A percentile compares a stretch with the other conserved stretches of the same genome.
Conservation (phyloP, 2,888 invertebrate genomes). For the Cancer borealis region DNA sequence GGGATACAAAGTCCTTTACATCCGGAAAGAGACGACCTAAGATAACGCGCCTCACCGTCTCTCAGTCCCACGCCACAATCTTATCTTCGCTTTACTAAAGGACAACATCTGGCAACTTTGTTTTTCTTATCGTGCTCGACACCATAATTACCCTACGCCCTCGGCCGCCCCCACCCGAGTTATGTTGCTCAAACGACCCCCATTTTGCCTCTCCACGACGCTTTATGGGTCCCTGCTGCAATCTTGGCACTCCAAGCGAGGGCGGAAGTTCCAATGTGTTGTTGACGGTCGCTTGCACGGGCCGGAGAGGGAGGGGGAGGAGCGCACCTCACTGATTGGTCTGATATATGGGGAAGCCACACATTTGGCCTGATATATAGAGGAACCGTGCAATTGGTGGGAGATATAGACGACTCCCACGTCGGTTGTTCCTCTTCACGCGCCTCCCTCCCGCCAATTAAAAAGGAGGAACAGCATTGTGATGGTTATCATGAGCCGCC, state of each 20-base stretch:
- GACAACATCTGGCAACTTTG: slow-evolving; percentile 9
- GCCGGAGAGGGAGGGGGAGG: not conserved
- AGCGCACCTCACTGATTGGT: not conserved
- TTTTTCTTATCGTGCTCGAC: slow-evolving; percentile 22
- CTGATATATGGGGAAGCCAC: slow-evolving; percentile 34
- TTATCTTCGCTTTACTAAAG: not conserved
- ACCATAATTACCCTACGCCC: slow-evolving; percentile 17
- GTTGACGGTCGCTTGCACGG: not conserved
- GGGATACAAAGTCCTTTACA: not conserved
- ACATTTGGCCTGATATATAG: not conserved
- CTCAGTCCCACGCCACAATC: not conserved
- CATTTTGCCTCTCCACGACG: slow-evolving; percentile 6
- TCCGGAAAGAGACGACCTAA: not conserved
- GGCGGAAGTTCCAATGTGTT: slow-evolving; percentile 29
- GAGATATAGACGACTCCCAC: slow-evolving; percentile 6
- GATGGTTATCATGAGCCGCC: not conserved
- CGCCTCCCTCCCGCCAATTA: not conserved
- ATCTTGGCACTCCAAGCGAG: slow-evolving; percentile 34
- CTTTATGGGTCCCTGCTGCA: slow-evolving; percentile 29
- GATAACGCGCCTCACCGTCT: not conserved
- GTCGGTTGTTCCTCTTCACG: not conserved
- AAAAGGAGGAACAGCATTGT: not conserved
- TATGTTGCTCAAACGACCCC: not conserved
- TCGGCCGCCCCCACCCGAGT: not conserved
- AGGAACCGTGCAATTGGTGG: not conserved